Base-by-base conservation (phyloP, 2,797 vertebrate species). In the Anguilla anguilla region DNA sequence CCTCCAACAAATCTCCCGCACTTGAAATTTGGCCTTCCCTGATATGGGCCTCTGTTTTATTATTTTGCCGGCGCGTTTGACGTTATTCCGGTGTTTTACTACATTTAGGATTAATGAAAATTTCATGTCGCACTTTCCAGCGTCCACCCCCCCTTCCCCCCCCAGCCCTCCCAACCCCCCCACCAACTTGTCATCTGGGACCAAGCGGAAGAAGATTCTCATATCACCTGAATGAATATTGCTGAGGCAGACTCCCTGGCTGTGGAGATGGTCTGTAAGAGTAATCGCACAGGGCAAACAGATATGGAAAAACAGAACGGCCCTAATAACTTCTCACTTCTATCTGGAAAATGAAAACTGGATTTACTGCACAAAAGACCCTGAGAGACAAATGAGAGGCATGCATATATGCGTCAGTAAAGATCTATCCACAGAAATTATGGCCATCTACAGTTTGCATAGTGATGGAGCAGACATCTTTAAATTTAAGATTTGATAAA, bases 211-310 rank as follows among this genome's bases (percentile, higher is more conserved):
- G 93, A 94, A 93, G 93, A 95, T 92, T 93, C 94, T 95, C 94
- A 93, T 95, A 95, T 95, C 92, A 92, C 93, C 92, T 94, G 94
- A 95, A 94, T 95, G 91, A 94, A 95, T 95, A 95, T 95, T 92
- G 91, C 91, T 84, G 90, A 89, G 91, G 92, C 90, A 92, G 92
- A 89, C 93, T 89, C 69, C 13, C 69, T 55, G 0, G 91, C 93
- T 91, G 92, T 91, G 92, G 59, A 0, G 92, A 92, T 93, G 94
- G 91, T 90, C 89, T 87, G 91, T 93, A 93, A 94, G 93, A 95
- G 94, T 94, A 94, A 95, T 95, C 94, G 94, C 93, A 93, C 91
- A 92, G 91, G 92, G 92, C 93, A 94, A 95, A 95, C 93, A 94
- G 92, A 92, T 90, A 90, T 87, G 89, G 87, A 94, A 93, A 94